Percentiles rank a stretch among this genome's conserved stretches.
Conservation (phyloP, 37 sponge, comb jelly and placozoan genomes). For the Cliona cf. orientalis region DNA sequence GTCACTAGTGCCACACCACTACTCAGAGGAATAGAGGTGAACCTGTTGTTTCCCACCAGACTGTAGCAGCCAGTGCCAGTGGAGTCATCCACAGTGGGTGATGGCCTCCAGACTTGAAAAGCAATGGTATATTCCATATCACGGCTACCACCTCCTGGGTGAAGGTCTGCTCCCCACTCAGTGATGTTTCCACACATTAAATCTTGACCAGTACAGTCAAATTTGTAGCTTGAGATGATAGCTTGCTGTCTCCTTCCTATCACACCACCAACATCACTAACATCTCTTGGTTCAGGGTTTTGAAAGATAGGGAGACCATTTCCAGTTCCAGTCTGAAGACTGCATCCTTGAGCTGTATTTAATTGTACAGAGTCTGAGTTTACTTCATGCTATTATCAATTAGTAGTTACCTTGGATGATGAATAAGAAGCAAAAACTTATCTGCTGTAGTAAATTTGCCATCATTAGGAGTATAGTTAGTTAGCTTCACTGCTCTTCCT, state of each 20-base stretch:
- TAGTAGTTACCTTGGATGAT: too few relatives aligned
- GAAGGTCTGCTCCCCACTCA: conserved; percentile 35
- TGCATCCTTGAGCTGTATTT: too few relatives aligned
- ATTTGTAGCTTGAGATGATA: conserved; percentile 35
- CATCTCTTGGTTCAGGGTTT: too few relatives aligned
- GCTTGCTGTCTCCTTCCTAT: too few relatives aligned
- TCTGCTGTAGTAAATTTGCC: too few relatives aligned
- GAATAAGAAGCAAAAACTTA: too few relatives aligned
- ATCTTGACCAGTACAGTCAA: too few relatives aligned
- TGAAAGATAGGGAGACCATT: background rate
- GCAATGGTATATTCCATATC: conserved; percentile 5
- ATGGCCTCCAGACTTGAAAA: conserved; percentile 62
- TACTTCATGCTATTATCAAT: too few relatives aligned
- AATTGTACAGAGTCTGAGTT: too few relatives aligned
- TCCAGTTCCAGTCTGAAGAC: background rate
- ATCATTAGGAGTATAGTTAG: too few relatives aligned
- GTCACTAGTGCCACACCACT: conserved; percentile 3
- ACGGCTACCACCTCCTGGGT: background rate
- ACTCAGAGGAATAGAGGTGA: background rate
- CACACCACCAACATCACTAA: too few relatives aligned
- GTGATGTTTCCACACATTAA: conserved; percentile 49
- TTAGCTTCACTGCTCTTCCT: too few relatives aligned
- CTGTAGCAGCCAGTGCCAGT: conserved; percentile 10
- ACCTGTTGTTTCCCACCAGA: conserved; percentile 30
- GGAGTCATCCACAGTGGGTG: background rate